These are phyloP conservation scores for Apocrypta bakeri DNA, from an alignment of 1,140 invertebrate species.

Conservation along the genomic window DNA sequence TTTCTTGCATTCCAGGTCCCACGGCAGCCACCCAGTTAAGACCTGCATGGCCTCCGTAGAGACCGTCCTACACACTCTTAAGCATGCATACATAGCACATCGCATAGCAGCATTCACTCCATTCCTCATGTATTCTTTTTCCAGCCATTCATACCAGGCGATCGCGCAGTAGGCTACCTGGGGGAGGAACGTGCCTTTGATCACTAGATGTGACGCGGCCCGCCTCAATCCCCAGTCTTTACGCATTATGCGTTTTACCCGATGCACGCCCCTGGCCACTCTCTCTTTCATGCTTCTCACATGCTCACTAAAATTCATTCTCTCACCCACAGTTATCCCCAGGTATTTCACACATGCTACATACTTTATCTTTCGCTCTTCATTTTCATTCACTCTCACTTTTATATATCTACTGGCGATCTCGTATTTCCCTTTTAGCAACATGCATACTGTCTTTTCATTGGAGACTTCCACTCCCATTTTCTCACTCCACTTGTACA, in stretches of 20 bases:
- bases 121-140: too few species aligned
- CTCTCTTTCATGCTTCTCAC: conserved; percentile 14
- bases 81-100: too few species aligned
- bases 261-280: neutral
- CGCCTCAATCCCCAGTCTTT: conserved; percentile 41
- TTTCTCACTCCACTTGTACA: conserved; percentile 28
- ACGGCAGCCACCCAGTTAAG: too few species aligned
- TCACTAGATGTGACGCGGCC: too few species aligned
- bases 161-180: too few species aligned
- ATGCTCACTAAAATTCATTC: conserved; percentile 50
- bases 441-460: conserved; percentile 47
- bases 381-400: neutral
- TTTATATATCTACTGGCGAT: conserved; percentile 1
- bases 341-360: conserved; percentile 50
- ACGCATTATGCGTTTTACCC: conserved; percentile 20
- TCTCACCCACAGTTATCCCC: conserved; percentile 45
- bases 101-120: too few species aligned
- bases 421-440: conserved; percentile 31
- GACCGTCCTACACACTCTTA: too few species aligned
- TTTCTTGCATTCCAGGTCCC: too few species aligned
- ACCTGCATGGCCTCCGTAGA: too few species aligned
- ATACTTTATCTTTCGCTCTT: conserved; percentile 15
- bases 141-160: too few species aligned
- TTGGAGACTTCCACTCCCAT: conserved; percentile 36
- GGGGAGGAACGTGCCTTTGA: too few species aligned